Evolutionary conservation across 2,888 invertebrate genomes (phyloP), one percentile per base, ranked within the genome.

Genomic region (Dynastes maya): DNA sequence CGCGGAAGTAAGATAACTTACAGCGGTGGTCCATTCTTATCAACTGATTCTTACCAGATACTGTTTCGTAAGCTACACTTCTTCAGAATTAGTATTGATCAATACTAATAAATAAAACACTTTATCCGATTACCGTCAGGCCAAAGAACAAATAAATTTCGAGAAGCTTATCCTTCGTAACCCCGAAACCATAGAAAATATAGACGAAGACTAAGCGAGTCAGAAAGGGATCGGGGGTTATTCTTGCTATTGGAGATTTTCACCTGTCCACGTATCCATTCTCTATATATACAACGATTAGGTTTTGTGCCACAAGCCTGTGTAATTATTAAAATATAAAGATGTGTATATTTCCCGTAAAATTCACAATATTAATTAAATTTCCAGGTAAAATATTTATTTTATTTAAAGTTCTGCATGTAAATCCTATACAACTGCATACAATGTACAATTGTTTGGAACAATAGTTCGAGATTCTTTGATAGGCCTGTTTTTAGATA

Each of bases 71-170:
- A 32, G 6, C 32, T 64, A 32, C n/a, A 32, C 32, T 37, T 64
- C 64, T 64, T n/a, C 37, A 6, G 64, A 22, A 49, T n/a, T 67
- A 67, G 45, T 45, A 16, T 67, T 45, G 70, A 87, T 86, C 86
- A 84, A 86, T 86, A 83, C 86, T 85, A 87, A 87, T 86, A 87
- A 87, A 87, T 86, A 86, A 86, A 87, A 87, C 85, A 85, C 85
- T 84, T 85, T 85, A 87, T 86, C 86, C 86, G 85, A 87, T 88
- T 87, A 88, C 84, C 84, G 81, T 82, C 22, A 81, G 85, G 86
- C 83, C 85, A 85, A 85, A 85, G 85, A 84, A 84, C 86, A 86
- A 85, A 86, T 86, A 86, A 87, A 87, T 86, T 86, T 83, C 81
- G 83, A 83, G 80, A 77, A 55, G 76, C 83, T 85, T 85, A 85